These are phyloP conservation scores for Hyposoter dolosus DNA, from an alignment of 2,888 invertebrate species.

Conservation along the genomic window DNA sequence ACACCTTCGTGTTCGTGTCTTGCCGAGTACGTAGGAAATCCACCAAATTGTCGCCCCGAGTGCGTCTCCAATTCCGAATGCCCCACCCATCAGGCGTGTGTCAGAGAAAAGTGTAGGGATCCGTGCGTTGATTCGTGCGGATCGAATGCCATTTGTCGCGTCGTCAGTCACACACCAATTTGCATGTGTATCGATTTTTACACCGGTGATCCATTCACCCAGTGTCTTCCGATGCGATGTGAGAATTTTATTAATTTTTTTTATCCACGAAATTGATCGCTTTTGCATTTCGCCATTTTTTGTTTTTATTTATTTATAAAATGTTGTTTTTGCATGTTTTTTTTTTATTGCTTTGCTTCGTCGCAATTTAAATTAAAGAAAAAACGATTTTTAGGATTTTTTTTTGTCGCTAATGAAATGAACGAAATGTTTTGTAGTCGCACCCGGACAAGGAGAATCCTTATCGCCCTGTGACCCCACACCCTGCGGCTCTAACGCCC, in stretches of 20 bases:
- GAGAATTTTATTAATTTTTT: slow-evolving; percentile 79
- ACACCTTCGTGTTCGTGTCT: slow-evolving; percentile 88
- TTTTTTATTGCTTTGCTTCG: slow-evolving; percentile 30
- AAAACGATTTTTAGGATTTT: background rate
- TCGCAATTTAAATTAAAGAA: background rate
- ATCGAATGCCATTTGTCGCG: slow-evolving; percentile 89
- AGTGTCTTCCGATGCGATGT: slow-evolving; percentile 87
- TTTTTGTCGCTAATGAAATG: slow-evolving; percentile 5
- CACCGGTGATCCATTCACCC: slow-evolving; percentile 87
- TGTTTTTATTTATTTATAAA: background rate
- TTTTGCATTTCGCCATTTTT: background rate
- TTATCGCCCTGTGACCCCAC: slow-evolving; percentile 87
- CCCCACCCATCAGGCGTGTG: slow-evolving; percentile 90
- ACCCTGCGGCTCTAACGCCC: slow-evolving; percentile 89
- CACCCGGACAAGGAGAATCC: slow-evolving; percentile 74
- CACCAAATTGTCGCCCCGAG: slow-evolving; percentile 92
- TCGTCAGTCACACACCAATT: slow-evolving; percentile 91
- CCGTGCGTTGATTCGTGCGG: slow-evolving; percentile 91
- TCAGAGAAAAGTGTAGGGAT: slow-evolving; percentile 91
- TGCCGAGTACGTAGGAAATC: slow-evolving; percentile 89
- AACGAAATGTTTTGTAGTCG: slow-evolving; percentile 60
- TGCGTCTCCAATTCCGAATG: slow-evolving; percentile 92
- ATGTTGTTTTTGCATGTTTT: slow-evolving; percentile 23
- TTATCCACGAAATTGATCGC: background rate
- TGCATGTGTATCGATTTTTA: slow-evolving; percentile 88